phyloP scores from a whole-genome alignment of 2,797 vertebrate species.

The Schizothorax lantsangensis region DNA sequence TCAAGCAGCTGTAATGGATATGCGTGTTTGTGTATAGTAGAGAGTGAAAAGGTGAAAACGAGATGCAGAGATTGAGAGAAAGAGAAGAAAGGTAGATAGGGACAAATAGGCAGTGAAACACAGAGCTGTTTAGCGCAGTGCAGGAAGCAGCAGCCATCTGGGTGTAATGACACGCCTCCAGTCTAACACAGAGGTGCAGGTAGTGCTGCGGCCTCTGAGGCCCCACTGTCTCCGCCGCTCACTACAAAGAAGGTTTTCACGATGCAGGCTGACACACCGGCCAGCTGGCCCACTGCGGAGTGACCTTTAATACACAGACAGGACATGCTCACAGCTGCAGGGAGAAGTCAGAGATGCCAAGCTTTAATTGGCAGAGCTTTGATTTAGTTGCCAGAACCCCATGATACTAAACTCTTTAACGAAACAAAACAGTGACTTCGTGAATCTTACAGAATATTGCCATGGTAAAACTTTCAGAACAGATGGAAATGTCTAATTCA shows the following conservation, averaged over 20 bases:
- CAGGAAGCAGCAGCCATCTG: conserved; percentile 43
- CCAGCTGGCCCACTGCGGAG: conserved; percentile 57
- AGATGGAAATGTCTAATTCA: conserved; percentile 30
- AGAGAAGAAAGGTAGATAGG: conserved; percentile 15
- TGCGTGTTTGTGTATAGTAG: not conserved
- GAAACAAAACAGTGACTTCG: conserved; percentile 37
- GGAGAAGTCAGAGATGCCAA: conserved; percentile 58
- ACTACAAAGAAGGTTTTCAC: conserved; percentile 60
- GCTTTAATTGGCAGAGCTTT: conserved; percentile 58
- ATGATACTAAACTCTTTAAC: conserved; percentile 39
- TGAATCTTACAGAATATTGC: conserved; percentile 18
- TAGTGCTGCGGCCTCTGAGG: conserved; percentile 49
- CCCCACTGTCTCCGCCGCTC: conserved; percentile 41
- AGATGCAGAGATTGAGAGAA: conserved; percentile 1
- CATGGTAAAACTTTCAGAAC: not conserved
- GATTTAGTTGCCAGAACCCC: conserved; percentile 53
- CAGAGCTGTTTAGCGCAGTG: conserved; percentile 32
- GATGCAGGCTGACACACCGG: conserved; percentile 25
- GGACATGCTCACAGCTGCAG: conserved; percentile 60
- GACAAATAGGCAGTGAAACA: conserved; percentile 35
- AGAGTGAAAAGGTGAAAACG: not conserved
- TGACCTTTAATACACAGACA: conserved; percentile 58
- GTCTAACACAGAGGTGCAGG: conserved; percentile 51
- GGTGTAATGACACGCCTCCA: conserved; percentile 46
- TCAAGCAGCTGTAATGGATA: conserved; percentile 20